phyloP scores from a whole-genome alignment of 1,140 invertebrate genomes.

The Drosophila pallidifrons region DNA sequence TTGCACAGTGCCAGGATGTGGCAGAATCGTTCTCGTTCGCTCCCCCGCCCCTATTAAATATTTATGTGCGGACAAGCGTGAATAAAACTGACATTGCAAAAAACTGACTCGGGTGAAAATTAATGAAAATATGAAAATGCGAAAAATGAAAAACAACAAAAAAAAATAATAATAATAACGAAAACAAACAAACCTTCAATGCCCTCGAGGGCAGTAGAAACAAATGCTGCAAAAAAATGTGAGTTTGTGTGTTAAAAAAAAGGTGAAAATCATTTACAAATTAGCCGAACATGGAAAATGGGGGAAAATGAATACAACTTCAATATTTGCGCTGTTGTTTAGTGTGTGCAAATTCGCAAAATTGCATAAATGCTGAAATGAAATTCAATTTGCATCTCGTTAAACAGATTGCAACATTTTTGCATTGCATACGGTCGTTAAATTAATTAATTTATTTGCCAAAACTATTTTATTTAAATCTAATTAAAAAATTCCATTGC shows the following conservation, averaged over 20 bases:
- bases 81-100: conserved; percentile 42
- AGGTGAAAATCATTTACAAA: conserved; percentile 71
- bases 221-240: neutral
- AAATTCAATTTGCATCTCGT: conserved; percentile 40
- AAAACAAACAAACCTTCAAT: conserved; percentile 20
- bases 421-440: conserved; percentile 57
- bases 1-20: conserved; percentile 7
- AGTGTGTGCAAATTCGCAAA: conserved; percentile 51
- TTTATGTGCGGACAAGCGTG: conserved; percentile 42
- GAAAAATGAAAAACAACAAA: conserved; percentile 12
- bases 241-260: neutral
- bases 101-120: conserved; percentile 27
- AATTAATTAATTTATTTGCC: conserved; percentile 70
- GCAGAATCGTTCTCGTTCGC: neutral
- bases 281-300: conserved; percentile 53
- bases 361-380: conserved; percentile 46
- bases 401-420: conserved; percentile 72
- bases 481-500: conserved; percentile 42
- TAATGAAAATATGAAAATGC: conserved; percentile 24
- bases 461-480: conserved; percentile 36
- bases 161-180: too few relatives aligned
- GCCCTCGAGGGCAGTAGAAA: conserved; percentile 12
- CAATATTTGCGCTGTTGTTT: conserved; percentile 41
- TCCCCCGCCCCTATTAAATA: neutral
- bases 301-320: conserved; percentile 2